Percentiles rank a stretch among this genome's conserved stretches.
Conservation (phyloP, 1,140 invertebrate genomes). For the Trichoplusia ni region DNA sequence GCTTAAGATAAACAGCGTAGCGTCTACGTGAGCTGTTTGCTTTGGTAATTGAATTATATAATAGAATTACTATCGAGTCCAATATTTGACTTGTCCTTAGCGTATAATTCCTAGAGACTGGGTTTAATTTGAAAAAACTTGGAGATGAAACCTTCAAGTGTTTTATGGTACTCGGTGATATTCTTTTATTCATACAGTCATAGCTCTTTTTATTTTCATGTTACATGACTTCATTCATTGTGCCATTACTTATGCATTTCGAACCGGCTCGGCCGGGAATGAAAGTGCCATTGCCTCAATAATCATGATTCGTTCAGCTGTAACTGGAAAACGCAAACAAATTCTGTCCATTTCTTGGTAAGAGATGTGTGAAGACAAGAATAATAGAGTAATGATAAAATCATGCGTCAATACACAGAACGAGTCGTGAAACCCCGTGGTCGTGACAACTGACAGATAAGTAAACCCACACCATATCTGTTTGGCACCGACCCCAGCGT, state of each 20-base stretch:
- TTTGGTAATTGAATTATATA: slow-evolving; percentile 62
- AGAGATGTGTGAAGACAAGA: slow-evolving; percentile 12
- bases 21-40: slow-evolving; percentile 38
- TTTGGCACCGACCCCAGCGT: slow-evolving; percentile 12
- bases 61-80: slow-evolving; percentile 27
- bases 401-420: slow-evolving; percentile 36
- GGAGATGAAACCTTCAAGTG: too few species aligned
- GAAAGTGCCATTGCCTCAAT: neutral
- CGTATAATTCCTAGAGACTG: slow-evolving; percentile 1
- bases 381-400: slow-evolving; percentile 38
- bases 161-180: too few species aligned
- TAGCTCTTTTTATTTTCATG: neutral
- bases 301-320: neutral
- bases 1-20: slow-evolving; percentile 4
- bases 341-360: neutral
- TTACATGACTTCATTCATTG: neutral
- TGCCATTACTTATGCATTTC: slow-evolving; percentile 5
- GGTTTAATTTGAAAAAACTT: neutral
- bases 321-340: neutral
- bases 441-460: neutral
- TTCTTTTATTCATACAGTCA: too few species aligned
- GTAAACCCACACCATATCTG: slow-evolving; percentile 11
- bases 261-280: neutral
- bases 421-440: neutral
- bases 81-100: slow-evolving; percentile 19